A percentile compares a stretch with the other conserved stretches of the same genome.
phyloP scores from a whole-genome alignment of 30 jellyfish, hydroid and myxozoan species.

The Mastigias papua region DNA sequence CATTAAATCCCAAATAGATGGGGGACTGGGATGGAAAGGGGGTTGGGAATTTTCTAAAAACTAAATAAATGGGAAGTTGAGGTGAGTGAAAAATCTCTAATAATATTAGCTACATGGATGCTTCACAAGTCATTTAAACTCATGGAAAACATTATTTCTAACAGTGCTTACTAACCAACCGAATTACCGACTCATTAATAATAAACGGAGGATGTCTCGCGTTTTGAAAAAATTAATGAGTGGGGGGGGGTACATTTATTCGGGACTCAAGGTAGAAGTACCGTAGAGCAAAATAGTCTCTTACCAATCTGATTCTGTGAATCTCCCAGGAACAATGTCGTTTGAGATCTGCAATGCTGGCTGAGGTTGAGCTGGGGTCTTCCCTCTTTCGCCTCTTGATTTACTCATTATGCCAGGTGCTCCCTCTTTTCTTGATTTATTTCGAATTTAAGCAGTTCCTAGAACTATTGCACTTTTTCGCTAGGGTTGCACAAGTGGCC shows the following conservation, averaged over 20 bases:
- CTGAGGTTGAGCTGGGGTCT: slow-evolving; percentile 70
- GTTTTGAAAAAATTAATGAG: background rate
- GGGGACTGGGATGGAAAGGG: too few relatives aligned
- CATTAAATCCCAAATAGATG: too few relatives aligned
- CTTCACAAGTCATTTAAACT: background rate
- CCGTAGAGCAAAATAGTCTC: background rate
- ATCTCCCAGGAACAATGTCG: slow-evolving; percentile 85
- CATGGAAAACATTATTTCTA: background rate
- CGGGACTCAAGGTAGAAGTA: background rate
- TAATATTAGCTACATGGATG: background rate
- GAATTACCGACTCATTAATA: too few relatives aligned
- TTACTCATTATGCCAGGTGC: slow-evolving; percentile 71
- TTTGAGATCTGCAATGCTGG: slow-evolving; percentile 58
- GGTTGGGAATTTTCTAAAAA: too few relatives aligned
- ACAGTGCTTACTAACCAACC: background rate
- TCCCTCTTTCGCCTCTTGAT: slow-evolving; percentile 77
- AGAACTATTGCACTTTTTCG: too few relatives aligned
- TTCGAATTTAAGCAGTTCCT: too few relatives aligned
- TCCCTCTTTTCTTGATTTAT: too few relatives aligned
- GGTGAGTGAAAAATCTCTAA: too few relatives aligned
- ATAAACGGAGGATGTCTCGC: too few relatives aligned
- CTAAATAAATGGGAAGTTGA: too few relatives aligned
- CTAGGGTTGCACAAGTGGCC: too few relatives aligned
- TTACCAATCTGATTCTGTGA: slow-evolving; percentile 78
- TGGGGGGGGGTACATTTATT: background rate